Percentiles rank a stretch among this genome's conserved stretches.
Evolutionary conservation across 1,140 invertebrate genomes (phyloP).

Genomic region (Heliconius himera): DNA sequence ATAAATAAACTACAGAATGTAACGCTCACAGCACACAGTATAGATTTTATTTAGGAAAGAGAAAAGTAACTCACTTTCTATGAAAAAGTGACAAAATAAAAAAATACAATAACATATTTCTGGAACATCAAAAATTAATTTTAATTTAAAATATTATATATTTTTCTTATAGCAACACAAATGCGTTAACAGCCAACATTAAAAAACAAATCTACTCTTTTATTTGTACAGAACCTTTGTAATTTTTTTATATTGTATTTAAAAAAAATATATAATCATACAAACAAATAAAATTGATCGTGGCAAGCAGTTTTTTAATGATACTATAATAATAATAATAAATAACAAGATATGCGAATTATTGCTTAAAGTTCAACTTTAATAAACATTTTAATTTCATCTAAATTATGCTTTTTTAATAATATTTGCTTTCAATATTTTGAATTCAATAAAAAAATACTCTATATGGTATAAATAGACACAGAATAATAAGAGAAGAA

Average conservation of each 20-base stretch:
- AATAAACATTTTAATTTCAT: constrained; percentile 18
- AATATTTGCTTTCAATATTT: constrained; percentile 9
- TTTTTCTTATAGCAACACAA: not conserved
- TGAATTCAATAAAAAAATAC: not conserved
- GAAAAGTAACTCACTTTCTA: not conserved
- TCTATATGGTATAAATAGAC: not conserved
- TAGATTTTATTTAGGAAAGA: constrained; percentile 5
- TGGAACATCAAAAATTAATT: not conserved
- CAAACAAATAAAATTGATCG: not conserved
- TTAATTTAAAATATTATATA: no score
- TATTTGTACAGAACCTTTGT: not conserved
- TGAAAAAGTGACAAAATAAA: not conserved
- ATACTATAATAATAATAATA: not conserved
- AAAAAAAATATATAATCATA: not conserved
- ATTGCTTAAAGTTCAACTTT: constrained; percentile 37
- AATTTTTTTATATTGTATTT: not conserved
- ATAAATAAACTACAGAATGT: constrained; percentile 48
- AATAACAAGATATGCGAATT: constrained; percentile 34
- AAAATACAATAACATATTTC: not conserved
- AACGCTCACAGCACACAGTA: constrained; percentile 47
- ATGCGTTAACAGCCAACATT: not conserved
- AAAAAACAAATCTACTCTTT: not conserved
- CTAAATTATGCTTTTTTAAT: constrained; percentile 8
- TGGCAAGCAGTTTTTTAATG: not conserved
- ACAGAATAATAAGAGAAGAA: not conserved